Conservation (phyloP, 2,113 vertebrate genomes). For the Caloenas nicobarica region DNA sequence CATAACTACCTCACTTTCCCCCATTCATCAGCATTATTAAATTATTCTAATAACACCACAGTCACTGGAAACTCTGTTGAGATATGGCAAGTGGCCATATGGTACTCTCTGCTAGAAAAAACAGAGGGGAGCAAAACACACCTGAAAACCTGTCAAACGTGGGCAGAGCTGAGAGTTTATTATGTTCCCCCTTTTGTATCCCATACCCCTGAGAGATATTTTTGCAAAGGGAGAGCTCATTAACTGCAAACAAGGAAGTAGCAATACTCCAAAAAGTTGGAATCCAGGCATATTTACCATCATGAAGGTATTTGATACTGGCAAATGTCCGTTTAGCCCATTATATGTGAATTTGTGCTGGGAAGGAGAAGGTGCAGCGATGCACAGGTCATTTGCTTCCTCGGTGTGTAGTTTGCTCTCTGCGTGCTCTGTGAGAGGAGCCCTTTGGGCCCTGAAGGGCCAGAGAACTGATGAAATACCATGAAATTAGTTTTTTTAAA, state of each 20-base stretch:
- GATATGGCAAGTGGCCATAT: constrained; percentile 14
- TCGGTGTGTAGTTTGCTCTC: not conserved
- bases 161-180: not conserved
- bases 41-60: not conserved
- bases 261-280: accelerated
- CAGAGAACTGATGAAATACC: not conserved
- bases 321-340: not conserved
- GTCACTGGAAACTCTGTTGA: not conserved
- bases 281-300: not conserved
- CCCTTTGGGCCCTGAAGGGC: not conserved
- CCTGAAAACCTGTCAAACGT: not conserved
- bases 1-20: not conserved
- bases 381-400: accelerated
- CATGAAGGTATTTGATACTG: not conserved
- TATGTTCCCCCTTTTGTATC: not conserved
- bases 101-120: not conserved
- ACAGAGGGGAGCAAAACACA: not conserved
- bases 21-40: not conserved
- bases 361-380: not conserved
- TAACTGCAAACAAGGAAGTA: not conserved
- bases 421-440: not conserved
- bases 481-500: not conserved
- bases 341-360: not conserved
- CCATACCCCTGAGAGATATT: not conserved
- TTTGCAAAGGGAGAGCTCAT: not conserved